Evolutionary conservation across 1,140 invertebrate genomes (phyloP).

Genomic region (Lysiphlebus fabarum): DNA sequence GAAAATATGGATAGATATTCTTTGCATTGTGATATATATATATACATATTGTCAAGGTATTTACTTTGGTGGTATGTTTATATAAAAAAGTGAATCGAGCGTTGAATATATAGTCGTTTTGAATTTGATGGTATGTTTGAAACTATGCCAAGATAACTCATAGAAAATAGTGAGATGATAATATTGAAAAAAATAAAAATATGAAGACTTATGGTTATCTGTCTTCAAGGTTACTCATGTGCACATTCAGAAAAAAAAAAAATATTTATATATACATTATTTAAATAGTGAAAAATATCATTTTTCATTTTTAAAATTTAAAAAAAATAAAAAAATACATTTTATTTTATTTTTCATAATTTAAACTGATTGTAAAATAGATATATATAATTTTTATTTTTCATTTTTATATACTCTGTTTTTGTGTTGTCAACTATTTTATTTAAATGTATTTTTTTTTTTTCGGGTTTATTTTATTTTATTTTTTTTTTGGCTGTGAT

Average conservation of each 20-base stretch:
- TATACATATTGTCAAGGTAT: no score
- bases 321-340: no score
- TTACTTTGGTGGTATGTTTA: background rate
- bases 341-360: no score
- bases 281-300: no score
- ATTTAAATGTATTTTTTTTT: background rate
- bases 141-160: constrained; percentile 19
- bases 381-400: no score
- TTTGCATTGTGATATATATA: no score
- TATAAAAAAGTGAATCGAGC: constrained; percentile 15
- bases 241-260: no score
- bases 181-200: background rate
- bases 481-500: background rate
- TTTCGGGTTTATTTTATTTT: constrained; percentile 2
- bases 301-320: no score
- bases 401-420: background rate
- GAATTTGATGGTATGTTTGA: constrained; percentile 21
- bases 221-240: background rate
- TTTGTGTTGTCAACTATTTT: background rate
- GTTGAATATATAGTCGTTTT: constrained; percentile 12
- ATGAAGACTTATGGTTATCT: constrained; percentile 9
- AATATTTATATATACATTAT: no score
- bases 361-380: no score
- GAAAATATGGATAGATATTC: background rate
- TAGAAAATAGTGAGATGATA: background rate